Evolutionary conservation across 2,888 invertebrate species (phyloP).

Genomic region (Agrochola macilenta): DNA sequence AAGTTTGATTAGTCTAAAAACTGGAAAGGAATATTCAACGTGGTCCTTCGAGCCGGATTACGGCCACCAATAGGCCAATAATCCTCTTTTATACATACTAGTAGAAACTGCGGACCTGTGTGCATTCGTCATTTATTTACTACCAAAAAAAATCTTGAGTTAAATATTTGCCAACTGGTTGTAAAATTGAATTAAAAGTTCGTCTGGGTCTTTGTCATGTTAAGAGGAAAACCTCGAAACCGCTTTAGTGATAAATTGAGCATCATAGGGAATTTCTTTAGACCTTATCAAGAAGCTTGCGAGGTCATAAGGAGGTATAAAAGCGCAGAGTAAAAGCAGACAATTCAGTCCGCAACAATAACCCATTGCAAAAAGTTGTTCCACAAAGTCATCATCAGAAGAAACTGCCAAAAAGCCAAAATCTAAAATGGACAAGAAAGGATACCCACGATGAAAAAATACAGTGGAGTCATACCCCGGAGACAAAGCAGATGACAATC

Average conservation of each 20-base stretch:
- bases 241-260: neutral
- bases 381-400: neutral
- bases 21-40: neutral
- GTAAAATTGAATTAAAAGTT: neutral
- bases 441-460: neutral
- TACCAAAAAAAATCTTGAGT: neutral
- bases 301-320: neutral
- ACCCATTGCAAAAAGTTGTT: neutral
- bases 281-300: neutral
- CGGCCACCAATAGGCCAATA: neutral
- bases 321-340: neutral
- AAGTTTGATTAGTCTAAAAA: neutral
- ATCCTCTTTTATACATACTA: neutral
- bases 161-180: neutral
- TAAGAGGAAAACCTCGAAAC: neutral
- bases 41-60: constrained; percentile 6
- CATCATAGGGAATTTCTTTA: neutral
- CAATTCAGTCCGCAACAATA: neutral
- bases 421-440: neutral
- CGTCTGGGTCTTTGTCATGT: neutral
- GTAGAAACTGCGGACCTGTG: neutral
- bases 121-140: neutral
- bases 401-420: neutral
- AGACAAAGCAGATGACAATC: neutral
- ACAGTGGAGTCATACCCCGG: neutral